Percentiles rank a stretch among this genome's conserved stretches.
These are phyloP conservation scores for Pseudococcus longispinus DNA, from an alignment of 2,888 invertebrate species.

Conservation along the genomic window DNA sequence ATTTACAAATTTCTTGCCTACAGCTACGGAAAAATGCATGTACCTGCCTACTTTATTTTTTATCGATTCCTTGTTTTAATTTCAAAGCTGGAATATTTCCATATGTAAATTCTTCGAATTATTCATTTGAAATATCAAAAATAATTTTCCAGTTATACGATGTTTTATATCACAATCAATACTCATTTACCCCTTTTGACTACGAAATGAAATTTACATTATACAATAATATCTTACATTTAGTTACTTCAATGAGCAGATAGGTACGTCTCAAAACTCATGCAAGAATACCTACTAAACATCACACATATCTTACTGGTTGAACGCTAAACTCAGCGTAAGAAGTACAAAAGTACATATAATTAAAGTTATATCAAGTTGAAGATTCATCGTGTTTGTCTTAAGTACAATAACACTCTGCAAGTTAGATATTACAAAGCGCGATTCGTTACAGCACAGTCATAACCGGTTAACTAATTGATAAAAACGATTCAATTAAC, in stretches of 20 bases:
- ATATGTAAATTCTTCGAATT: not conserved
- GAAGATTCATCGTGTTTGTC: not conserved
- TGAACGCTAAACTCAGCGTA: too few relatives aligned
- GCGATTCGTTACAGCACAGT: not conserved
- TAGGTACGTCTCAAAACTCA: too few relatives aligned
- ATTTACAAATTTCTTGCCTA: not conserved
- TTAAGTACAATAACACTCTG: not conserved
- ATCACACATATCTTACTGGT: too few relatives aligned
- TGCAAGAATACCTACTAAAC: too few relatives aligned
- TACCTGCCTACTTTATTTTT: not conserved
- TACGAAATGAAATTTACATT: too few relatives aligned
- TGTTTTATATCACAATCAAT: too few relatives aligned
- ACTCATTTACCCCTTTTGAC: too few relatives aligned
- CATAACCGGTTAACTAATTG: conserved; percentile 19
- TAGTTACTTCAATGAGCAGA: too few relatives aligned
- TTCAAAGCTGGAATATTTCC: not conserved
- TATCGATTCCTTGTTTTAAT: not conserved
- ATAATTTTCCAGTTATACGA: not conserved
- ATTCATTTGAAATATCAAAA: not conserved
- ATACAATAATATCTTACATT: too few relatives aligned
- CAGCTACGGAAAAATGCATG: not conserved
- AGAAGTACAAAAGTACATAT: too few relatives aligned
- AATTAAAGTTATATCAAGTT: not conserved
- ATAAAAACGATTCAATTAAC: conserved; percentile 22
- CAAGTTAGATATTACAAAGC: not conserved